phyloP scores from a whole-genome alignment of 2,888 invertebrate species.

The Venusia cambrica region DNA sequence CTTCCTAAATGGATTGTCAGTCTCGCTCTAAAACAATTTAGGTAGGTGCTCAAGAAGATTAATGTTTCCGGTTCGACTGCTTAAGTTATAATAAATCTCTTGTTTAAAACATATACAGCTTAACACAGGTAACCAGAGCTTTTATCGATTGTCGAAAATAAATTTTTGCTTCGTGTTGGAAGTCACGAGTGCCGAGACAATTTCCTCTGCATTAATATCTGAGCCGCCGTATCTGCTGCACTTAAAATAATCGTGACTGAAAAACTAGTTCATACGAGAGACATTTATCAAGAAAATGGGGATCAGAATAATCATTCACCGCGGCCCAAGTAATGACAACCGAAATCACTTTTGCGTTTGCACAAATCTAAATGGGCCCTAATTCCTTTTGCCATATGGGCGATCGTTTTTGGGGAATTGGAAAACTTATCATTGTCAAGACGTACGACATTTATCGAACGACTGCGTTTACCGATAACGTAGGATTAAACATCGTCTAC shows the following conservation, averaged over 20 bases:
- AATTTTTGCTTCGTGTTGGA: conserved; percentile 52
- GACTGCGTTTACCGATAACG: conserved; percentile 57
- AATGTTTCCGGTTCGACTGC: conserved; percentile 48
- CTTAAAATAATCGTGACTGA: conserved; percentile 35
- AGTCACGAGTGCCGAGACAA: conserved; percentile 52
- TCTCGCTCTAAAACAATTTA: conserved; percentile 58
- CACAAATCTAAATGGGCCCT: conserved; percentile 32
- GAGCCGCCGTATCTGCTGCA: conserved; percentile 32
- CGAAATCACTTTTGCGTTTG: conserved; percentile 31
- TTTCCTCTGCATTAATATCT: conserved; percentile 39
- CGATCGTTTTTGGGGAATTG: conserved; percentile 27
- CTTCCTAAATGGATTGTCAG: conserved; percentile 55
- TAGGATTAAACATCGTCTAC: conserved; percentile 53
- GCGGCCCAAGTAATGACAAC: conserved; percentile 45
- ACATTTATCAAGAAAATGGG: conserved; percentile 48
- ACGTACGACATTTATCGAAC: conserved; percentile 51
- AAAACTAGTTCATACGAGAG: conserved; percentile 39
- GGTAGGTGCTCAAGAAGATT: conserved; percentile 53
- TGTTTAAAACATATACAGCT: conserved; percentile 38
- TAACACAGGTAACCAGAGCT: conserved; percentile 42
- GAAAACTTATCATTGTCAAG: conserved; percentile 38
- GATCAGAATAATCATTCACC: conserved; percentile 54
- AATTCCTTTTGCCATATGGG: conserved; percentile 34
- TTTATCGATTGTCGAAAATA: conserved; percentile 53
- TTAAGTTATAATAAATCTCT: conserved; percentile 59